Conservation (phyloP, 2,888 invertebrate genomes). For the Drosophila kuntzei region DNA sequence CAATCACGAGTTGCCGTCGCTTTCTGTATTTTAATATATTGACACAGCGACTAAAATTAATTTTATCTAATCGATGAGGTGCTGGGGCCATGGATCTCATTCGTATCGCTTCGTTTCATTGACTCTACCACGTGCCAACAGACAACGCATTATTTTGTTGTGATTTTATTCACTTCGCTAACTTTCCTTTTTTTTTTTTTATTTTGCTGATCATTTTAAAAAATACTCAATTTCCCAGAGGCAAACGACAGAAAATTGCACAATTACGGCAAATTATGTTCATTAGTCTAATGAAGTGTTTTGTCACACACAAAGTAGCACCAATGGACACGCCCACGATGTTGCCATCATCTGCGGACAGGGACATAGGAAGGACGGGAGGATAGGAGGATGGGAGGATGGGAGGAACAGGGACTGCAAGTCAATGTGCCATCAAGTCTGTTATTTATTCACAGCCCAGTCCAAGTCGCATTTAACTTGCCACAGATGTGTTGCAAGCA, state of each 20-base stretch:
- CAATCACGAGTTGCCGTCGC: conserved; percentile 27
- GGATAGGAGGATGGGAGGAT: no score
- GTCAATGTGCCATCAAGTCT: conserved; percentile 18
- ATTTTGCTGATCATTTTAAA: conserved; percentile 27
- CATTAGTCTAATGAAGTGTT: conserved; percentile 80
- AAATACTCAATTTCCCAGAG: conserved; percentile 44
- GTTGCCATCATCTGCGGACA: background rate
- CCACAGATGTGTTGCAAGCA: background rate
- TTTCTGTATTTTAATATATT: conserved; percentile 31
- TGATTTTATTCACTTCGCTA: conserved; percentile 45
- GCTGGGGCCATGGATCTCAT: conserved; percentile 18
- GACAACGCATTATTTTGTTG: conserved; percentile 10
- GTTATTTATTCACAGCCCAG: conserved; percentile 24
- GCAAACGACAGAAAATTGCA: conserved; percentile 44
- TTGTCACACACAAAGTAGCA: conserved; percentile 48
- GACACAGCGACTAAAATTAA: conserved; percentile 73
- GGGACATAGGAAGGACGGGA: background rate
- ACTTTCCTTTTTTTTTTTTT: conserved; percentile 31
- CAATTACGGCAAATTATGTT: conserved; percentile 74
- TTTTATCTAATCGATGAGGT: conserved; percentile 78
- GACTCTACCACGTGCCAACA: conserved; percentile 21
- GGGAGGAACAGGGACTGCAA: conserved; percentile 4
- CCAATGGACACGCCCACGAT: conserved; percentile 11
- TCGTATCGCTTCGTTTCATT: conserved; percentile 30
- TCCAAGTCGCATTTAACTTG: background rate